Conservation (phyloP, 1,140 invertebrate genomes). For the Drosophila ogumai region DNA sequence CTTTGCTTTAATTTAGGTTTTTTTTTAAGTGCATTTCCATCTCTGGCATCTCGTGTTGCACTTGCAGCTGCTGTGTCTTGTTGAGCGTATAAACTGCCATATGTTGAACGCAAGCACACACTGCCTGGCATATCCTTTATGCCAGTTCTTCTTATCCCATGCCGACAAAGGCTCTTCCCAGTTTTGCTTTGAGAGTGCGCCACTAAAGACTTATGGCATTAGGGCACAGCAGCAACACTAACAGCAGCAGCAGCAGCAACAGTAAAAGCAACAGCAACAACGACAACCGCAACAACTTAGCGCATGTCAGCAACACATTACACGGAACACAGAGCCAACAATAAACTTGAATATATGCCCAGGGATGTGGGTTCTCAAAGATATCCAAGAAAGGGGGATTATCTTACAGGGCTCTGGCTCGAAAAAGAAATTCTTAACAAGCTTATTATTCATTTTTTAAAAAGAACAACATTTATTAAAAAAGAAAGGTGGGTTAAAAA, state of each 20-base stretch:
- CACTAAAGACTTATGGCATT: conserved; percentile 74
- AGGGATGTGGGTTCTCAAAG: conserved; percentile 3
- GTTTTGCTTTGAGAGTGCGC: conserved; percentile 47
- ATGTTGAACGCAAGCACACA: conserved; percentile 36
- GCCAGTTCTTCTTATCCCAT: conserved; percentile 23
- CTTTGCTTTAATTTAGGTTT: neutral
- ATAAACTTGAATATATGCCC: conserved; percentile 23
- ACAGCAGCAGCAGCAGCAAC: conserved; percentile 5
- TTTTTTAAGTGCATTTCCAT: neutral
- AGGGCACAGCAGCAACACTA: conserved; percentile 46
- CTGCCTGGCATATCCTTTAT: conserved; percentile 28
- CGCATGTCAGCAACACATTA: conserved; percentile 78
- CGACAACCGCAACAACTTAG: conserved; percentile 48
- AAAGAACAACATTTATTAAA: too few species aligned
- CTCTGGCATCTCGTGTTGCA: conserved; percentile 25
- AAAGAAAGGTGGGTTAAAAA: neutral
- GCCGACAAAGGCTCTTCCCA: conserved; percentile 38
- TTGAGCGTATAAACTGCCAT: conserved; percentile 52
- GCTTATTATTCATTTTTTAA: neutral
- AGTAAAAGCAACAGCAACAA: conserved; percentile 31
- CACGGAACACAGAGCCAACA: conserved; percentile 37
- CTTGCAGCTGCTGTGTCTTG: conserved; percentile 37
- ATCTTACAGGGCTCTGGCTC: neutral
- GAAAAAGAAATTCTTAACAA: too few species aligned
- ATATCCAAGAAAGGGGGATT: neutral